These are phyloP conservation scores for Percopsis omiscomaycus DNA, from an alignment of 2,797 vertebrate species.

Conservation along the genomic window DNA sequence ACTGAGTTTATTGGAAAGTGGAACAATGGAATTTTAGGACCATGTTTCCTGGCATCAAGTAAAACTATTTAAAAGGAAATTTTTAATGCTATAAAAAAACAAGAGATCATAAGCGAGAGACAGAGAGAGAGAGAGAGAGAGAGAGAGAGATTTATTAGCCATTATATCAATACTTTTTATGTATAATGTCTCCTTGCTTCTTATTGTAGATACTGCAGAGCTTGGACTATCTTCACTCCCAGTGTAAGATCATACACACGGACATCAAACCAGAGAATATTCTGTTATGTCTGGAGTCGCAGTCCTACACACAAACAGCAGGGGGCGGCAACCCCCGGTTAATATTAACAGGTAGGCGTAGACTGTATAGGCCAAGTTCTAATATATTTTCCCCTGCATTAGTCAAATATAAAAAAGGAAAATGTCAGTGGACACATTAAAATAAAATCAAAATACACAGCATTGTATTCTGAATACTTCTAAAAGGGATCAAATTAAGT, in stretches of 20 bases:
- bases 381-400: too few relatives aligned
- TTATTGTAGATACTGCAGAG: slow-evolving; percentile 82
- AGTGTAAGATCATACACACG: slow-evolving; percentile 84
- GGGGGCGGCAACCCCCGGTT: slow-evolving; percentile 29
- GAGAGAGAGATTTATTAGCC: too few relatives aligned
- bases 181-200: not conserved
- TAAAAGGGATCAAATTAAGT: not conserved
- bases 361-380: too few relatives aligned
- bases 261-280: slow-evolving; percentile 90
- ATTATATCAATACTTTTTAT: not conserved
- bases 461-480: not conserved
- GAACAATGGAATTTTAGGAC: not conserved
- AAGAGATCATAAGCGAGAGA: too few relatives aligned
- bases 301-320: slow-evolving; percentile 57
- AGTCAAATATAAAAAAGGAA: not conserved
- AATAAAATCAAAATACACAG: not conserved
- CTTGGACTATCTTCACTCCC: slow-evolving; percentile 82
- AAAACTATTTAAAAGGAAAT: not conserved
- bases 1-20: slow-evolving; percentile 6
- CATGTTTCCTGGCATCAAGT: not conserved
- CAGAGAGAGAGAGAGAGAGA: too few relatives aligned
- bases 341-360: not conserved
- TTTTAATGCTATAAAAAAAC: not conserved
- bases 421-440: not conserved
- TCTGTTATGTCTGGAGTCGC: slow-evolving; percentile 69